Evolutionary conservation across 2,113 vertebrate genomes (phyloP), one percentile per base, ranked within the genome.

Genomic region (Burhinus oedicnemus): DNA sequence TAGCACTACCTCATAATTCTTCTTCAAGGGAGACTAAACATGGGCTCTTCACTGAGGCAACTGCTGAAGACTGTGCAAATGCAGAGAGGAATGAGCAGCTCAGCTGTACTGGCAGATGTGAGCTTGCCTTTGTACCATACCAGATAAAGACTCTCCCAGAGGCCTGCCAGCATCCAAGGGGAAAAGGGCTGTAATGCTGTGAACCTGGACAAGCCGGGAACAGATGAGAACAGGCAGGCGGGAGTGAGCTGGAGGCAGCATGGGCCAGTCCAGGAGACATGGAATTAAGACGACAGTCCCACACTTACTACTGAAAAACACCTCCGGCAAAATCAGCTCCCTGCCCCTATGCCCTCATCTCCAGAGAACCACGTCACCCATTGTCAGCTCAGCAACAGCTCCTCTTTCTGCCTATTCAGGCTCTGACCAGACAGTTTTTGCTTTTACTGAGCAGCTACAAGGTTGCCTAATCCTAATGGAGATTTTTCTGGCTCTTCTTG

Each of bases 121-220:
- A 70, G 27, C 42, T 66, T 77, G 47, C 40, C 55, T 90, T 76
- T 74, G 64, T 47, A 40, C 47, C 9, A 1, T 12, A 66, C 34
- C 34, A 58, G 42, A 42, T 29, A 22, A 76, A 69, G 30, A 21
- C 11, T n/a, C 29, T 68, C 22, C 44, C 79, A 55, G n/a, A 87
- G 47, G 38, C 49, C 52, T 76, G 62, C 12, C 75, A 78, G 65
- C 12, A 9, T 49, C 66, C 29, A 20, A 49, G 42, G 13, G 14
- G 60, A 57, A 62, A 75, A 75, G 19, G 42, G 36, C 10, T 78
- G 72, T 81, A 64, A 40, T 47, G 30, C 60, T 81, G 45, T 75
- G 45, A 61, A 58, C 54, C 45, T 5, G 1, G 14, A 62, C 22
- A 52, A 81, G n/a, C 3, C 0, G 0, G 15, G 26, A 61, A 58